A percentile compares a stretch with the other conserved stretches of the same genome.
Evolutionary conservation across 2,113 vertebrate genomes (phyloP).

Genomic region (Anser cygnoides): DNA sequence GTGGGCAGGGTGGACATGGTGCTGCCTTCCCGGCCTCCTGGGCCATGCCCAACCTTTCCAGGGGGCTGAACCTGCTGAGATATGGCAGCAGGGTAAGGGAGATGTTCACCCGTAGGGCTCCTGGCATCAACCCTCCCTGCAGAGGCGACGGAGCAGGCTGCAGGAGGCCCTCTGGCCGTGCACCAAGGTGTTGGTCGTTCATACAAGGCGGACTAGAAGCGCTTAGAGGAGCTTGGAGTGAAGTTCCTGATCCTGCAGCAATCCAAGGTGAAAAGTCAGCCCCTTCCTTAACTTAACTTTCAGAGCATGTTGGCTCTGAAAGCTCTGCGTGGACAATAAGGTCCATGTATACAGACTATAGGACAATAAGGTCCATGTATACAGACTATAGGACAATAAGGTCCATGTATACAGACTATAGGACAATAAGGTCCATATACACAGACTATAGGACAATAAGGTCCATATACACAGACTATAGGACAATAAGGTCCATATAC

Average conservation of each 20-base stretch:
- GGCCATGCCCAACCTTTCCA: not conserved
- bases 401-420: too few relatives aligned
- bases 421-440: too few relatives aligned
- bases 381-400: too few relatives aligned
- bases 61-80: rapidly evolving
- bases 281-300: not conserved
- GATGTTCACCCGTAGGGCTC: not conserved
- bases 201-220: too few relatives aligned
- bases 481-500: too few relatives aligned
- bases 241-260: not conserved
- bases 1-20: not conserved
- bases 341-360: too few relatives aligned
- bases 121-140: rapidly evolving
- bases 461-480: too few relatives aligned
- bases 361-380: too few relatives aligned
- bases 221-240: not conserved
- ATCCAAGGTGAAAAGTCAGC: not conserved
- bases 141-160: not conserved
- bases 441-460: too few relatives aligned
- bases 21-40: not conserved
- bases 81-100: rapidly evolving
- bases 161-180: not conserved
- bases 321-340: not conserved
- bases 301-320: not conserved
- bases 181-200: rapidly evolving